Percentiles rank a stretch among this genome's conserved stretches.
Conservation (phyloP, 1,140 invertebrate genomes). For the Eciton burchellii region DNA sequence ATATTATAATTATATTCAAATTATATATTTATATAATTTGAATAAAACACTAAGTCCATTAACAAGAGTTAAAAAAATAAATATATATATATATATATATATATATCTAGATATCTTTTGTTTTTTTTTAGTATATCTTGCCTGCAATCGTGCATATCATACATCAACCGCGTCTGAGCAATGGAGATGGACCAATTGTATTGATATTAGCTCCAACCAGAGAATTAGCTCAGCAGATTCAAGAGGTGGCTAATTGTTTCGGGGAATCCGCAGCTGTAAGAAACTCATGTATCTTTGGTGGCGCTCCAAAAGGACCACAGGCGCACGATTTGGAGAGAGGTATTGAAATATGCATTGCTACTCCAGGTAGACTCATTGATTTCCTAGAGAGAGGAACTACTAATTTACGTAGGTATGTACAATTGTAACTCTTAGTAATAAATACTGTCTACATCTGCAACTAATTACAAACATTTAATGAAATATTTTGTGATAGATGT, state of each 20-base stretch:
- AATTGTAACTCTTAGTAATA: constrained; percentile 24
- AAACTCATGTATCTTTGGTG: constrained; percentile 98
- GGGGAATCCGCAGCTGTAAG: constrained; percentile 93
- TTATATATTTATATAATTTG: constrained; percentile 84
- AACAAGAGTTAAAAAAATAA: constrained; percentile 85
- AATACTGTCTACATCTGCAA: constrained; percentile 18
- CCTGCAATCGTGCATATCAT: constrained; percentile 97
- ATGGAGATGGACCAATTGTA: constrained; percentile 96
- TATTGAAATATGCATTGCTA: constrained; percentile 97
- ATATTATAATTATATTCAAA: constrained; percentile 82
- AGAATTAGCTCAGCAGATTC: constrained; percentile 98
- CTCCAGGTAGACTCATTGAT: constrained; percentile 98
- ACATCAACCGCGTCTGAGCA: constrained; percentile 92
- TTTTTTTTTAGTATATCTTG: constrained; percentile 89
- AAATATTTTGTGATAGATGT: constrained; percentile 88
- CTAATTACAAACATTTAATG: constrained; percentile 6
- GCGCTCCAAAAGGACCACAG: constrained; percentile 96
- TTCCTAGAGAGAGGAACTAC: constrained; percentile 96
- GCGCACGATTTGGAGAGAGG: constrained; percentile 95
- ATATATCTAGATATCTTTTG: constrained; percentile 79
- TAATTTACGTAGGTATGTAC: constrained; percentile 89
- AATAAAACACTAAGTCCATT: neutral
- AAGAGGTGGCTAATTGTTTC: constrained; percentile 97
- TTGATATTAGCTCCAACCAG: constrained; percentile 97
- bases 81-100: neutral